Conservation (phyloP, 2,888 invertebrate genomes). For the Toxonevra muliebris region DNA sequence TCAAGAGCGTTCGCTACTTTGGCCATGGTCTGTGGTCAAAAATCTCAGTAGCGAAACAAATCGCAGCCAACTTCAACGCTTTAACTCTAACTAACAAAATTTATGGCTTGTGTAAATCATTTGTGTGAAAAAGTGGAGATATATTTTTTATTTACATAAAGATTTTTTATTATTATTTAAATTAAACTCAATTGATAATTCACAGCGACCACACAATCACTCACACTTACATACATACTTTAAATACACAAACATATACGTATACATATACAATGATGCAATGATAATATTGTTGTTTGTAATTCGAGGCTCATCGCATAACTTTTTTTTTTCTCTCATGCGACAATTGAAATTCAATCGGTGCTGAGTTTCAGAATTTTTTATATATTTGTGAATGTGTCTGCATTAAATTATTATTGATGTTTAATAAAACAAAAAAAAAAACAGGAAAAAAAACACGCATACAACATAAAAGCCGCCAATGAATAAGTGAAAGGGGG, state of each 20-base stretch:
- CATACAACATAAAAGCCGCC: not conserved
- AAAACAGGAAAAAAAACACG: not conserved
- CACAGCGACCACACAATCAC: not conserved
- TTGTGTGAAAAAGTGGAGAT: too few species aligned
- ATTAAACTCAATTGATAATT: not conserved
- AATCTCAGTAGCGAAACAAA: not conserved
- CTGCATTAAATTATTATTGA: constrained; percentile 3
- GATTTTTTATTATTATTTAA: not conserved
- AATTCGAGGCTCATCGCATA: too few species aligned
- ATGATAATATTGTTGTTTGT: too few species aligned
- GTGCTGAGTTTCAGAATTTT: not conserved
- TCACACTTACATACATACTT: too few species aligned
- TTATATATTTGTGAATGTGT: not conserved
- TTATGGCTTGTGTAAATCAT: too few species aligned
- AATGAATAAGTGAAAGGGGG: not conserved
- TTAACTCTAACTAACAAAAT: too few species aligned
- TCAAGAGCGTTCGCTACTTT: constrained; percentile 1
- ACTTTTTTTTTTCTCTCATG: too few species aligned
- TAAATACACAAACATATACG: too few species aligned
- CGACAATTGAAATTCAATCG: constrained; percentile 1
- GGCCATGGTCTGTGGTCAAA: not conserved
- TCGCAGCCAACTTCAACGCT: too few species aligned
- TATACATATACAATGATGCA: too few species aligned
- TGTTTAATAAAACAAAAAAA: not conserved
- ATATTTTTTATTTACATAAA: too few species aligned